A percentile compares a stretch with the other conserved stretches of the same genome.
Evolutionary conservation across 2,797 vertebrate species (phyloP).

Genomic region (Delichon dasypus): DNA sequence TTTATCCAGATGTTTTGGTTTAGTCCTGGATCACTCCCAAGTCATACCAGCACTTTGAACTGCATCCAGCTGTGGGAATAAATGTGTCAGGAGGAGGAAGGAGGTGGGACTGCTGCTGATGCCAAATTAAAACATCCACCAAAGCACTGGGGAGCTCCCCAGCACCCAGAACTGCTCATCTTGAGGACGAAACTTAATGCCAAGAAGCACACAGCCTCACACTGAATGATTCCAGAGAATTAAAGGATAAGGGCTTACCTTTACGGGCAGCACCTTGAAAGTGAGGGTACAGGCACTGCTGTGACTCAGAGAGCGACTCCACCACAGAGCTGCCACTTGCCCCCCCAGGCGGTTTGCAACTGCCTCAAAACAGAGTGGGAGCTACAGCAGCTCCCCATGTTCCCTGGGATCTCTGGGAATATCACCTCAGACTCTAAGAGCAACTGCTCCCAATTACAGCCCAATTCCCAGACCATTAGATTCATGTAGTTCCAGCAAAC

Average conservation of each 20-base stretch:
- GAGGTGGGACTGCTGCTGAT: background rate
- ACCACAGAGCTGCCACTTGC: background rate
- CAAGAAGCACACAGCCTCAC: background rate
- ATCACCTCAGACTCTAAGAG: background rate
- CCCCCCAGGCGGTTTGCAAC: background rate
- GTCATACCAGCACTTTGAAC: background rate
- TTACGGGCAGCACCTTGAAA: background rate
- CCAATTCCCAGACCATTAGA: background rate
- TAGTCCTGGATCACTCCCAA: background rate
- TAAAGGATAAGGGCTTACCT: constrained; percentile 45
- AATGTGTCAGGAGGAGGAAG: background rate
- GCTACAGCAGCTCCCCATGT: background rate
- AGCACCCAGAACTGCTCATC: background rate
- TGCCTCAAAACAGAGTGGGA: fast-evolving
- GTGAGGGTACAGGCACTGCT: background rate
- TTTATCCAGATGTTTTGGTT: background rate
- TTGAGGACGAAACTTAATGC: background rate
- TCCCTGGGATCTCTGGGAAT: background rate
- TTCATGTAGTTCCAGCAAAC: background rate
- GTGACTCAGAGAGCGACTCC: background rate
- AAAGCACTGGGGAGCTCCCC: background rate
- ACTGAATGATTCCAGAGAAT: background rate
- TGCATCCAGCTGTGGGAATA: background rate
- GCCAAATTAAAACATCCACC: background rate
- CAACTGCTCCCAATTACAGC: background rate